Evolutionary conservation across 2,888 invertebrate genomes (phyloP).

Genomic region (Dasysyrphus tricinctus): DNA sequence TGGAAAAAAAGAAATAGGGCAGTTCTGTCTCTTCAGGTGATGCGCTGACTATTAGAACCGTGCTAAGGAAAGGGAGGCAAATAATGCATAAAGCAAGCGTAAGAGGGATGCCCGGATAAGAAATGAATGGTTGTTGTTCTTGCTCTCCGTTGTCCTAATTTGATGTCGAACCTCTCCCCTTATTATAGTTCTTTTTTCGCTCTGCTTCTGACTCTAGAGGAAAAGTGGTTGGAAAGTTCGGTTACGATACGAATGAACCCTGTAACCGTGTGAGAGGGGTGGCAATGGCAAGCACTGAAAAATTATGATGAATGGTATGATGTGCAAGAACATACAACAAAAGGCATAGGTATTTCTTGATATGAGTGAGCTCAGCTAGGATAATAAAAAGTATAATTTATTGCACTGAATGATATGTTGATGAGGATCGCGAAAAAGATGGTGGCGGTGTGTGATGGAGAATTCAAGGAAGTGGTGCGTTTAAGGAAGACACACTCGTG

Average conservation of each 20-base stretch:
- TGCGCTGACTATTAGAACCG: conserved; percentile 36
- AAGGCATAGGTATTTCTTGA: conserved; percentile 9
- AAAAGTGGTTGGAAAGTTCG: conserved; percentile 35
- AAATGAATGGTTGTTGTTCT: conserved; percentile 68
- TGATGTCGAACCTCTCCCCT: conserved; percentile 49
- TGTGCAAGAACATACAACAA: conserved; percentile 49
- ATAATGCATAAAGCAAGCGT: conserved; percentile 5
- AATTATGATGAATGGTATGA: conserved; percentile 58
- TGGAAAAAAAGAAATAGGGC: conserved; percentile 57
- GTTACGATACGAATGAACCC: background rate
- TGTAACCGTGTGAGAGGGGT: background rate
- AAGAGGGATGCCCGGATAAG: conserved; percentile 41
- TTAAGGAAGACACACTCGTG: conserved; percentile 34
- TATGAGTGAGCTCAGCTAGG: background rate
- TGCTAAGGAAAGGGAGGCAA: conserved; percentile 38
- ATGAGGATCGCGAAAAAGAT: conserved; percentile 40
- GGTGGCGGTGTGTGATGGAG: conserved; percentile 17
- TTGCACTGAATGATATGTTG: conserved; percentile 58
- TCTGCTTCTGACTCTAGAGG: background rate
- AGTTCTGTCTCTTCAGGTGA: conserved; percentile 75
- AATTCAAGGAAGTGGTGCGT: conserved; percentile 52
- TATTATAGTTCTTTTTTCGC: conserved; percentile 21
- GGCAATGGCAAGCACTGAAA: conserved; percentile 29
- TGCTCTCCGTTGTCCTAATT: conserved; percentile 55
- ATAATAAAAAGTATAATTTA: conserved; percentile 59